Percentiles rank a stretch among this genome's conserved stretches.
phyloP scores from a whole-genome alignment of 2,888 invertebrate species.

The Limnephilus lunatus region DNA sequence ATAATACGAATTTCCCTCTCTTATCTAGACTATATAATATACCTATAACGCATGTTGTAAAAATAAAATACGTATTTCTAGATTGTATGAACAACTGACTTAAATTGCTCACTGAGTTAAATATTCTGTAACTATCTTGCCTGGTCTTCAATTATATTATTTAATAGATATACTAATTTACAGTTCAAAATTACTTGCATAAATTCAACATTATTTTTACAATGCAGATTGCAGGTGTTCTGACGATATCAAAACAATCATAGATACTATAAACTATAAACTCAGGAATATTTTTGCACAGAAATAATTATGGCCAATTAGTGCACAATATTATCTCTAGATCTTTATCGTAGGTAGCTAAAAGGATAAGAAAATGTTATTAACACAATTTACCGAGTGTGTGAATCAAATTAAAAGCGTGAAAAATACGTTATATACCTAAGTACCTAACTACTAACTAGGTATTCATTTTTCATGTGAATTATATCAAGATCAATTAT shows the following conservation, averaged over 20 bases:
- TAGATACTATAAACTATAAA: no score
- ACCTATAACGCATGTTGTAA: no score
- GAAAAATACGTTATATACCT: background rate
- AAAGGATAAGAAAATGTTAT: background rate
- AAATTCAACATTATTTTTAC: background rate
- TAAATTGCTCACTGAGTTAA: no score
- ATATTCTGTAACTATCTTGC: no score
- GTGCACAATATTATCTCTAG: background rate
- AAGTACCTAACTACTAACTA: background rate
- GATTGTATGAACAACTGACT: no score
- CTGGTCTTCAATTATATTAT: no score
- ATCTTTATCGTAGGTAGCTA: background rate
- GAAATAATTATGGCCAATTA: background rate
- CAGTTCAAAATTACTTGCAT: background rate
- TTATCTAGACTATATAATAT: no score
- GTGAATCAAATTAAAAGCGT: background rate
- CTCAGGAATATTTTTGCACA: background rate
- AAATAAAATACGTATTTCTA: no score
- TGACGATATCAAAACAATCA: background rate
- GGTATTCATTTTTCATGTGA: background rate
- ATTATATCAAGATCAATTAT: background rate
- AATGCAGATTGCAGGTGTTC: background rate
- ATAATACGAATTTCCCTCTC: no score
- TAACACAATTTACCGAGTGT: background rate
- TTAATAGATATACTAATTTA: background rate